Conservation (phyloP, 2,888 invertebrate genomes). For the Rhingia rostrata region DNA sequence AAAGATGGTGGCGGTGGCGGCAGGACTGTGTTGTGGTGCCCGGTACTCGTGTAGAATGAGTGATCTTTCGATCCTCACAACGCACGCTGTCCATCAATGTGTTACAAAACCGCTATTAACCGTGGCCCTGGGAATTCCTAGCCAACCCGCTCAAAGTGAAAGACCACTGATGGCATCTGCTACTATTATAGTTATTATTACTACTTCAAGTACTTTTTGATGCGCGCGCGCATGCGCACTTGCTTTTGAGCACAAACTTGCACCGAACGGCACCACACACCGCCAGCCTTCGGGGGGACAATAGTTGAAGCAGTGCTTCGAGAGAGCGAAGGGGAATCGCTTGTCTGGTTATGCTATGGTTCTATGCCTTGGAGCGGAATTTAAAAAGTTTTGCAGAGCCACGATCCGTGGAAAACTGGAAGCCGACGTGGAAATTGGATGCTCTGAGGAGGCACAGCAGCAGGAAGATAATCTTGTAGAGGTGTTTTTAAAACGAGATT, state of each 20-base stretch:
- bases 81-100: constrained; percentile 67
- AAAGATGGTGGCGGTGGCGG: constrained; percentile 75
- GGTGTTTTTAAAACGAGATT: constrained; percentile 67
- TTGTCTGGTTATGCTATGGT: constrained; percentile 20
- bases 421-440: constrained; percentile 56
- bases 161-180: constrained; percentile 65
- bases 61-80: constrained; percentile 46
- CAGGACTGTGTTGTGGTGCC: constrained; percentile 12
- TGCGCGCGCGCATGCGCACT: constrained; percentile 53
- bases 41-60: constrained; percentile 33
- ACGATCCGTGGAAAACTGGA: constrained; percentile 51
- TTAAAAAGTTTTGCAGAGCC: constrained; percentile 13
- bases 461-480: constrained; percentile 64
- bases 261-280: not conserved
- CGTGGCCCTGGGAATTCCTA: constrained; percentile 67
- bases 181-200: constrained; percentile 70
- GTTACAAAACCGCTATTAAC: constrained; percentile 69
- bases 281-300: constrained; percentile 28
- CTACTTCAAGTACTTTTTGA: constrained; percentile 55
- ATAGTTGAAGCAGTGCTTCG: constrained; percentile 46
- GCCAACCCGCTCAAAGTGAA: constrained; percentile 53
- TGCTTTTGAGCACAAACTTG: constrained; percentile 43
- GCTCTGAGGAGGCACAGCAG: constrained; percentile 23
- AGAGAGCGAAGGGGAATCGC: constrained; percentile 37
- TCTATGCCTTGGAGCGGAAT: constrained; percentile 29